These are phyloP conservation scores for Parnassius orleans DNA, from an alignment of 2,888 invertebrate genomes.

Conservation along the genomic window DNA sequence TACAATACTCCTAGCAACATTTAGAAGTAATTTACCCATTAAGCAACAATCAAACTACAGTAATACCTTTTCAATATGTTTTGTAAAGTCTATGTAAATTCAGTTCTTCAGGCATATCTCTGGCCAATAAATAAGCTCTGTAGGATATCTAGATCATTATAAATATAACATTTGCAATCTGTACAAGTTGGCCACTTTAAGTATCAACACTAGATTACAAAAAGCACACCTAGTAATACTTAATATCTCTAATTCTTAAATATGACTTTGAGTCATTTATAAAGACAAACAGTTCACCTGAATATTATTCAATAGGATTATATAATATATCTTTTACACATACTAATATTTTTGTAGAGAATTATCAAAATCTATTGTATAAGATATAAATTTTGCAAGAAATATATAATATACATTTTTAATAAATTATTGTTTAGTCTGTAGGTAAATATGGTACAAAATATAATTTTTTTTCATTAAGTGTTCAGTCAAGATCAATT, in stretches of 20 bases:
- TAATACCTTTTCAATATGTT: slow-evolving; percentile 27
- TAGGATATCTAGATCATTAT: slow-evolving; percentile 33
- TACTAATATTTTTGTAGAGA: slow-evolving; percentile 34
- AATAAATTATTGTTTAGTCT: slow-evolving; percentile 11
- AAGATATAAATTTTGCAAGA: slow-evolving; percentile 30
- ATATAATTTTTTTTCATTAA: slow-evolving; percentile 29
- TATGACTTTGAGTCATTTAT: slow-evolving; percentile 33
- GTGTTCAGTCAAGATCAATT: slow-evolving; percentile 23
- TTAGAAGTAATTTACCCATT: slow-evolving; percentile 12
- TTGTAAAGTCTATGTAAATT: slow-evolving; percentile 30
- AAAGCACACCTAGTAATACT: slow-evolving; percentile 31
- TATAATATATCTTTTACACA: slow-evolving; percentile 11
- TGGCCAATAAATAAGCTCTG: slow-evolving; percentile 44
- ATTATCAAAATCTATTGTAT: slow-evolving; percentile 35
- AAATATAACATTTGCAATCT: slow-evolving; percentile 23
- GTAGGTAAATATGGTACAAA: slow-evolving; percentile 33
- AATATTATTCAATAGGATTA: slow-evolving; percentile 20
- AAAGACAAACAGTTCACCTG: slow-evolving; percentile 29
- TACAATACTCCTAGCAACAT: slow-evolving; percentile 31
- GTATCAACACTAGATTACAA: slow-evolving; percentile 35
- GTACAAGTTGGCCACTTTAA: slow-evolving; percentile 45
- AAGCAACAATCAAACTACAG: slow-evolving; percentile 31
- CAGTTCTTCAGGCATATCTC: slow-evolving; percentile 28
- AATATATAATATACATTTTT: slow-evolving; percentile 24
- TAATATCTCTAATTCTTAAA: slow-evolving; percentile 25